Conservation (phyloP, 2,113 vertebrate genomes). For the Phoxinus phoxinus region DNA sequence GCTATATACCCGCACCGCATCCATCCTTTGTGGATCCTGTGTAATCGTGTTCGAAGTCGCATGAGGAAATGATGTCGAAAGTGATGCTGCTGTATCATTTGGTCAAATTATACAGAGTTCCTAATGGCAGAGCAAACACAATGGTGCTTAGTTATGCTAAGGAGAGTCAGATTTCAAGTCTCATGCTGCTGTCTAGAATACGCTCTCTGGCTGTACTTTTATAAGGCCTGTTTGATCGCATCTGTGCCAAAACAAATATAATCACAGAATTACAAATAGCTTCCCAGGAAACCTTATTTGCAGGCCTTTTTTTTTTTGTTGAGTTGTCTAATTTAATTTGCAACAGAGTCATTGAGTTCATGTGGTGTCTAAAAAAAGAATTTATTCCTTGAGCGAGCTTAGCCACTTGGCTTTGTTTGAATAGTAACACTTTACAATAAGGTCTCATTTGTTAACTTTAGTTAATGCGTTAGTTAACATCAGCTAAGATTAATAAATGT, state of each 20-base stretch:
- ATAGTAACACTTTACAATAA: background rate
- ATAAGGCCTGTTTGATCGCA: slow-evolving; percentile 5
- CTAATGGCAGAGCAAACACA: slow-evolving; percentile 15
- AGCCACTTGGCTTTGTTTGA: background rate
- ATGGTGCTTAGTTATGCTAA: slow-evolving; percentile 37
- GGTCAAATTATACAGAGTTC: slow-evolving; percentile 7
- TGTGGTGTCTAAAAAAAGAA: background rate
- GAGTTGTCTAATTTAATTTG: background rate
- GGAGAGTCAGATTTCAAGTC: slow-evolving; percentile 37
- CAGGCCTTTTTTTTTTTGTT: background rate
- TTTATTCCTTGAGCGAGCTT: too few species aligned
- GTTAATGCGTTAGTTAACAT: background rate
- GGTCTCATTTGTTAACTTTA: background rate
- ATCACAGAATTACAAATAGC: background rate
- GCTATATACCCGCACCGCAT: background rate
- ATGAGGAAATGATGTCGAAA: slow-evolving; percentile 11
- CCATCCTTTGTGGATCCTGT: background rate
- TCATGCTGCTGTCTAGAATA: slow-evolving; percentile 16
- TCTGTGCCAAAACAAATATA: slow-evolving; percentile 18
- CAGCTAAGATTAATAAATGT: background rate
- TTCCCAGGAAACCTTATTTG: slow-evolving; percentile 1
- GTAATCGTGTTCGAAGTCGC: background rate
- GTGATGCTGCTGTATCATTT: slow-evolving; percentile 21
- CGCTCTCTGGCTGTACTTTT: background rate
- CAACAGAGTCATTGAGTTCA: background rate